phyloP scores from a whole-genome alignment of 2,888 invertebrate genomes.

The Xestia ashworthii region DNA sequence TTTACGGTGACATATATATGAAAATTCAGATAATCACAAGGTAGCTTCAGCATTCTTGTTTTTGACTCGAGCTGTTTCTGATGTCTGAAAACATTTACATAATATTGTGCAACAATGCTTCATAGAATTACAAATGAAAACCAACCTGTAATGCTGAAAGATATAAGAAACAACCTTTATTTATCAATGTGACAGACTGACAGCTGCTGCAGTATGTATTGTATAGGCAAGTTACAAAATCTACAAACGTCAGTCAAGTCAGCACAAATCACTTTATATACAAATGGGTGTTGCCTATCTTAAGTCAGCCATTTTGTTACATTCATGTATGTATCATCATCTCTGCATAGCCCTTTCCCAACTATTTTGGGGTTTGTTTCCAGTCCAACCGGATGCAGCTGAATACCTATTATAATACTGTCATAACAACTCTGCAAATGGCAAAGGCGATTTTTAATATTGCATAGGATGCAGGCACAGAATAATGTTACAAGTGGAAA shows the following conservation, averaged over 20 bases:
- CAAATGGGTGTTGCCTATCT: not conserved
- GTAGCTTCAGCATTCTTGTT: not conserved
- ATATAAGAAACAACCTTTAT: not conserved
- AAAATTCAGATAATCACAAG: not conserved
- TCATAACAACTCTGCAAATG: not conserved
- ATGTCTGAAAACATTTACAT: slow-evolving; percentile 11
- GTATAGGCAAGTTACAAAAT: not conserved
- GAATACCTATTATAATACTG: not conserved
- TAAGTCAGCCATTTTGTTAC: not conserved
- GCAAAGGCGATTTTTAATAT: not conserved
- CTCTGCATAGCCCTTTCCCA: no score
- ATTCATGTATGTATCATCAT: not conserved
- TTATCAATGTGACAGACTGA: not conserved
- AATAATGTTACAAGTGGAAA: no score
- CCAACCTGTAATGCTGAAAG: not conserved
- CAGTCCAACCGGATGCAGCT: no score
- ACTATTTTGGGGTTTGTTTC: no score
- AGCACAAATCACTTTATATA: not conserved
- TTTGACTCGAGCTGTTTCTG: not conserved
- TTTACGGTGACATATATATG: no score
- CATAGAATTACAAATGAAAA: no score
- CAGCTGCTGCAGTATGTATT: not conserved
- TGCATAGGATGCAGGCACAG: not conserved
- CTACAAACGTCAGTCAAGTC: not conserved
- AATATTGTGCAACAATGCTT: slow-evolving; percentile 33